These are phyloP conservation scores for Machimus rusticus DNA, from an alignment of 2,888 invertebrate genomes.

Conservation along the genomic window DNA sequence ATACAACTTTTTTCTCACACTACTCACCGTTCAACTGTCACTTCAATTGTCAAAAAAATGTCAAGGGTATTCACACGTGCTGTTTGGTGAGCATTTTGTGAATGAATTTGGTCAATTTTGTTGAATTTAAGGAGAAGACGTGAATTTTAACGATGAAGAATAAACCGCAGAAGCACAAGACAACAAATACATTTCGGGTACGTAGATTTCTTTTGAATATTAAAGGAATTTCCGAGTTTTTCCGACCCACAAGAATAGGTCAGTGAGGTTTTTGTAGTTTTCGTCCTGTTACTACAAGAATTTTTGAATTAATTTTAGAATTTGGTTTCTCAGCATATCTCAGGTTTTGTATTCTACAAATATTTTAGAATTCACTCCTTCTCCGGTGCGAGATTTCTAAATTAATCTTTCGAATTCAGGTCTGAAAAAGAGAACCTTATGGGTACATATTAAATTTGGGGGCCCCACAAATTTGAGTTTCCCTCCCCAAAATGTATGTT, in stretches of 20 bases:
- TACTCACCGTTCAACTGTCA: neutral
- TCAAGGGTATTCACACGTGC: neutral
- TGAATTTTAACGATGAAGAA: slow-evolving; percentile 68
- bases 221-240: neutral
- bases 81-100: neutral
- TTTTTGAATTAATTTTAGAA: neutral
- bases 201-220: slow-evolving; percentile 45
- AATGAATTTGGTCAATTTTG: neutral
- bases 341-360: too few species aligned
- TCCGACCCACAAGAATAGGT: too few species aligned
- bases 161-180: slow-evolving; percentile 77
- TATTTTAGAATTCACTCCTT: too few species aligned
- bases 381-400: too few species aligned
- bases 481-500: too few species aligned
- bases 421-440: too few species aligned
- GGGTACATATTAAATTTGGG: too few species aligned
- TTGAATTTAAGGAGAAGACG: slow-evolving; percentile 49
- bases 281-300: neutral
- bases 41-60: neutral
- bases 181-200: slow-evolving; percentile 81
- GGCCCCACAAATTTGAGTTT: too few species aligned
- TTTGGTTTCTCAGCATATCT: too few species aligned
- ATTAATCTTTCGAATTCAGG: too few species aligned
- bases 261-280: neutral
- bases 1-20: neutral